A percentile compares a stretch with the other conserved stretches of the same genome.
Conservation (phyloP, 2,888 invertebrate species). For the Polia nebulosa region DNA sequence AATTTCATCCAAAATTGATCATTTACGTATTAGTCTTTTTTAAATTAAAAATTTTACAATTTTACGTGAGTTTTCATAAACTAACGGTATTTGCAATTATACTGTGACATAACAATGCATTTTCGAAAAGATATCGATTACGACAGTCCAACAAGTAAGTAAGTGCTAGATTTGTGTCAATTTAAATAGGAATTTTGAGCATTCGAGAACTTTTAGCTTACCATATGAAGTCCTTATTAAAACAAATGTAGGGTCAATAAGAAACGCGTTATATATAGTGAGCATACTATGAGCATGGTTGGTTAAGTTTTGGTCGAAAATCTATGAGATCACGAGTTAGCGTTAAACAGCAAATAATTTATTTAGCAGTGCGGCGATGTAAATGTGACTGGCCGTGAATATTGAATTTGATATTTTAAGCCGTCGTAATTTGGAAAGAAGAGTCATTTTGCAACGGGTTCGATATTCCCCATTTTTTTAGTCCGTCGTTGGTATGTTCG, state of each 20-base stretch:
- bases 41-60: too few relatives aligned
- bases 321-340: slow-evolving; percentile 63
- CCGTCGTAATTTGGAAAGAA: slow-evolving; percentile 46
- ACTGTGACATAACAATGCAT: too few relatives aligned
- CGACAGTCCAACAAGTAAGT: neutral
- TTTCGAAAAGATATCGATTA: neutral
- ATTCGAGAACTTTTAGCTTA: slow-evolving; percentile 7
- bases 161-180: slow-evolving; percentile 8
- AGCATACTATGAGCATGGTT: slow-evolving; percentile 65
- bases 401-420: slow-evolving; percentile 41
- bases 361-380: slow-evolving; percentile 62
- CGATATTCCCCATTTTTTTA: neutral
- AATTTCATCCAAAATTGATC: too few relatives aligned
- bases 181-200: slow-evolving; percentile 48
- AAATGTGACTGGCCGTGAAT: slow-evolving; percentile 55
- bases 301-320: slow-evolving; percentile 61
- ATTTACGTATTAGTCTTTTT: too few relatives aligned
- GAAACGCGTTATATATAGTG: slow-evolving; percentile 60
- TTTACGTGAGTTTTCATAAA: too few relatives aligned
- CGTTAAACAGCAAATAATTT: slow-evolving; percentile 57
- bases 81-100: too few relatives aligned
- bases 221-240: slow-evolving; percentile 35
- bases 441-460: neutral
- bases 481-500: neutral
- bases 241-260: slow-evolving; percentile 55